These are phyloP conservation scores for Eucidaris tribuloides DNA, from an alignment of 35 echinoderm and acorn worm species.

Conservation along the genomic window DNA sequence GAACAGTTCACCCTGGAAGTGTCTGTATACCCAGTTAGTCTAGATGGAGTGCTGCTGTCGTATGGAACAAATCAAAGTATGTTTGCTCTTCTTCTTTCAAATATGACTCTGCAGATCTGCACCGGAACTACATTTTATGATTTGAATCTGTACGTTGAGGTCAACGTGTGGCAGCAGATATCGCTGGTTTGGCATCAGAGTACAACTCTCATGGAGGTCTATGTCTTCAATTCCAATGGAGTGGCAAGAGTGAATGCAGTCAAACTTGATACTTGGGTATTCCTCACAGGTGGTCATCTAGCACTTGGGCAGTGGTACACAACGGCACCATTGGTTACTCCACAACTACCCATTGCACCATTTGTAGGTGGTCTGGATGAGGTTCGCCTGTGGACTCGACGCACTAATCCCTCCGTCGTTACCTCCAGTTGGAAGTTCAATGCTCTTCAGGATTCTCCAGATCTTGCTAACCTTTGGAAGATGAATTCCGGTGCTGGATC, in stretches of 20 bases:
- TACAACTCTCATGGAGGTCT: constrained; percentile 65
- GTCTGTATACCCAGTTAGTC: constrained; percentile 5
- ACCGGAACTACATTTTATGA: constrained; percentile 6
- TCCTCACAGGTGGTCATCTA: constrained; percentile 45
- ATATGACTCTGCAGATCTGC: constrained; percentile 22
- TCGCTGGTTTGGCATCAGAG: constrained; percentile 73
- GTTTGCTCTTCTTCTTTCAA: constrained; percentile 43
- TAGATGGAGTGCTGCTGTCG: constrained; percentile 66
- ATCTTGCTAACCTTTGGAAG: constrained; percentile 70
- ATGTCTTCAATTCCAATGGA: constrained; percentile 62
- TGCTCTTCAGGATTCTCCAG: constrained; percentile 41
- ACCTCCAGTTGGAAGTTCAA: constrained; percentile 48
- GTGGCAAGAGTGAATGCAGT: constrained; percentile 55
- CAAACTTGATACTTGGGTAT: constrained; percentile 1
- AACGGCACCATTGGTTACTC: not conserved
- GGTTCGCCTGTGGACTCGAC: constrained; percentile 67
- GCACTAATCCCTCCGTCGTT: constrained; percentile 73
- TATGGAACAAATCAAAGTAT: constrained; percentile 34
- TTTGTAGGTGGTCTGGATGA: constrained; percentile 76
- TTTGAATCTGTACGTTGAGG: constrained; percentile 22
- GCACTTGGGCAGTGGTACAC: constrained; percentile 53
- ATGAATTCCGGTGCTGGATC: constrained; percentile 63
- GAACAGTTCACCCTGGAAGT: constrained; percentile 67
- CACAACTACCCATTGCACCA: not conserved
- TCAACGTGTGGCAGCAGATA: constrained; percentile 57